Evolutionary conservation across 64 coral and sea anemone species (phyloP), one percentile per base, ranked within the genome.

Genomic region (Trachythela sp.): DNA sequence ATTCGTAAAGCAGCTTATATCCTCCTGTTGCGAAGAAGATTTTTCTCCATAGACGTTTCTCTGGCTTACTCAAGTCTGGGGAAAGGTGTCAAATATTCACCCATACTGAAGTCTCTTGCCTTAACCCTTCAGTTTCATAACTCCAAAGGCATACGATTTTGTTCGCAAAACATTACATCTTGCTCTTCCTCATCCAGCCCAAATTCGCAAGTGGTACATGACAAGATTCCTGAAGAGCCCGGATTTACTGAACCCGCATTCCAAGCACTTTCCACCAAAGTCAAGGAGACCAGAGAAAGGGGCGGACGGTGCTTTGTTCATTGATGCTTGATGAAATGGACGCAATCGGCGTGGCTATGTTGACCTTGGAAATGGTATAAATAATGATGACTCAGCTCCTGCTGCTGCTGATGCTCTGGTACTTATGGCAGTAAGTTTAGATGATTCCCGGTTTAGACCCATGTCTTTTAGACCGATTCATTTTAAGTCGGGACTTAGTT

Each of bases 321-420:
- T 70, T 70, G 30, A 70, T 70, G 64, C 64, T 70, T n/a, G 64
- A 70, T 70, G 64, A 70, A 32, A 70, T 70, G 64, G 64, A n/a
- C n/a, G 9, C n/a, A 72, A 72, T 9, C 33, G 17, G 15, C 26
- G 68, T 72, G 68, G 14, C 7, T 72, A 72, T 26, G 68, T 15
- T 13, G 68, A 15, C 14, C 68, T 72, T 72, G 68, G 68, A 27
- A 72, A 72, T 72, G 68, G 31, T 56, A 30, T 27, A 1, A 9
- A 72, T 31, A 26, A 15, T 72, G 68, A 72, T 27, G 2, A 72
- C 9, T 31, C n/a, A 31, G 68, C 68, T 35, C 68, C 68, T 1
- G 33, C 29, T 22, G 68, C 68, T 31, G 33, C 24, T 24, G 68
- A 72, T 72, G 68, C 68, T 26, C 18, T 2, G 68, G 18, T 72